Evolutionary conservation across 2,888 invertebrate genomes (phyloP).

Genomic region (Ophioninae sp.): DNA sequence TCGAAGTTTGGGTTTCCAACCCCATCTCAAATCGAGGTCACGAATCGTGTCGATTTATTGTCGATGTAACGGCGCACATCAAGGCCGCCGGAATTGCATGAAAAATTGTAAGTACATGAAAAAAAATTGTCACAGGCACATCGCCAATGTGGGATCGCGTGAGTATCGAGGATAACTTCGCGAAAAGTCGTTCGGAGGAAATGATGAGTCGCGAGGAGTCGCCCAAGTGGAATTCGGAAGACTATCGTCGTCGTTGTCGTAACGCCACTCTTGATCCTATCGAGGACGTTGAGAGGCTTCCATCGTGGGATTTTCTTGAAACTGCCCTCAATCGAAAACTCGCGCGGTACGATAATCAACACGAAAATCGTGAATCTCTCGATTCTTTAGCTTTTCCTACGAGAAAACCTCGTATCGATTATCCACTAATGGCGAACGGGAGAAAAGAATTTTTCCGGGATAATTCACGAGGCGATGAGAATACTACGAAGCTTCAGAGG

Average conservation of each 20-base stretch:
- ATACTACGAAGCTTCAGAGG: neutral
- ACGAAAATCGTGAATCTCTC: constrained; percentile 52
- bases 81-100: neutral
- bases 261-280: constrained; percentile 61
- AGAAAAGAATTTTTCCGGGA: constrained; percentile 56
- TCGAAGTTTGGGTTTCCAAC: too few species aligned
- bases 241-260: constrained; percentile 63
- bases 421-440: constrained; percentile 61
- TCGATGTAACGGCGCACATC: neutral
- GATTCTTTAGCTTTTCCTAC: constrained; percentile 61
- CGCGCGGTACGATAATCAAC: constrained; percentile 67
- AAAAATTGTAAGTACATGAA: neutral
- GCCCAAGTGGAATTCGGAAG: constrained; percentile 68
- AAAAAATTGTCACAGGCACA: constrained; percentile 63
- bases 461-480: constrained; percentile 4
- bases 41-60: neutral
- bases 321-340: constrained; percentile 73
- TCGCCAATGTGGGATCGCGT: constrained; percentile 72
- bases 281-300: constrained; percentile 68
- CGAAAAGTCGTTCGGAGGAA: constrained; percentile 69
- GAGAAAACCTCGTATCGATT: constrained; percentile 65
- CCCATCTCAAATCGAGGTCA: neutral
- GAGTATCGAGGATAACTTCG: constrained; percentile 68
- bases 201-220: constrained; percentile 73
- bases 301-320: constrained; percentile 75